Base-by-base conservation (phyloP, 2,888 invertebrate species). In the Caenorhabditis imperialis region DNA sequence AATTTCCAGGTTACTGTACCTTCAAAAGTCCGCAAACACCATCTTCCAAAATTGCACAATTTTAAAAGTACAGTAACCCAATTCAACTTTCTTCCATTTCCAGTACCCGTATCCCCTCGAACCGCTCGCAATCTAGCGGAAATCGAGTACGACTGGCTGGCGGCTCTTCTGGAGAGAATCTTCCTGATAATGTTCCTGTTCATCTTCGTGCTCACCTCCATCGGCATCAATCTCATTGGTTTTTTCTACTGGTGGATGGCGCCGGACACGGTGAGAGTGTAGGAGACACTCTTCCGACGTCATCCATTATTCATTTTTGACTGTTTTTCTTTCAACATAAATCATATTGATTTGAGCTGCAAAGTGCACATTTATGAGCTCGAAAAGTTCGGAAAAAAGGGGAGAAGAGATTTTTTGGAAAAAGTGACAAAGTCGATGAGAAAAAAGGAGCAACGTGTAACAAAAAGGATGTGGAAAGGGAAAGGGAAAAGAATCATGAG, bases 111-210 rank as follows among this genome's bases (percentile, higher is more conserved):
- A 7, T 75, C 81, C 1, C 81, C 81, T 0, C 79, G 81, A 6
- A 72, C 77, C 10, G 84, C 82, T 40, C 75, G 85, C 25, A 85
- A 85, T 35, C 53, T 85, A 53, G 85, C 85, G 8, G 84, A 85
- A 72, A 77, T 85, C 48, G 86, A 85, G 67, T 85, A 81, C 67
- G 86, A 85, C 58, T 85, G 85, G 85, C 73, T 85, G 47, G 86
- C 86, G 16, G 85, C 85, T 1, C 81, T 86, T 5, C 69, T 85
- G 16, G 86, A 85, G 55, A 70, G 85, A n/a, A 67, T 81, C 20
- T 85, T 85, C 69, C 77, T 85, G 22, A 79, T 85, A 50, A 55
- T 79, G 16, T 85, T 85, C 48, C 37, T 83, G 5, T 30, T 78
- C 30, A 71, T 83, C 8, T 84, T 84, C 69, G 71, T 82, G 12